phyloP scores from a whole-genome alignment of 2,113 vertebrate species.

The Lepisosteus osseus region DNA sequence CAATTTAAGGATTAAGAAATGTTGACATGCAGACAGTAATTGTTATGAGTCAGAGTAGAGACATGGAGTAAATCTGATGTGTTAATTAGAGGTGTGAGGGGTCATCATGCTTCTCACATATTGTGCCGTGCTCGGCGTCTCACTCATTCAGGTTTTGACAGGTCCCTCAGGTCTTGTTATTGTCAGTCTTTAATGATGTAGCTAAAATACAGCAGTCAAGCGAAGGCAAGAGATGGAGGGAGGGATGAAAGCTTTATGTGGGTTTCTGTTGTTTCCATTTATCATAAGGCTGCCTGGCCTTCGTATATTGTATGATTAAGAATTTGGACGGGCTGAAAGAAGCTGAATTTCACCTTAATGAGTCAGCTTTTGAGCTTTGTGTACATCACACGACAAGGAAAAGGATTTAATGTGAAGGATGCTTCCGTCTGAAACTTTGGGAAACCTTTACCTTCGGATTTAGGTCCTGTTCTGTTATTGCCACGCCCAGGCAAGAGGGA shows the following conservation, averaged over 20 bases:
- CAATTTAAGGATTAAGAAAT: neutral
- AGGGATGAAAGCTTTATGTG: neutral
- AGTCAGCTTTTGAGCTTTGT: no score
- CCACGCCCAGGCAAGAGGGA: no score
- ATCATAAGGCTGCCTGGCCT: no score
- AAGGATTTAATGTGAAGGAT: no score
- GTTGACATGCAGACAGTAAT: neutral
- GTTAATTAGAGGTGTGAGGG: neutral
- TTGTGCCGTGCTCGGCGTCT: neutral
- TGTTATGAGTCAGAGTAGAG: neutral
- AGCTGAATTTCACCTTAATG: no score
- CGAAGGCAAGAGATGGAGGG: neutral
- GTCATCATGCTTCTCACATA: neutral
- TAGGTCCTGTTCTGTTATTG: no score
- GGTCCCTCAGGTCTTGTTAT: slow-evolving; percentile 1
- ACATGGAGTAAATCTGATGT: neutral
- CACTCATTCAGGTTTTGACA: neutral
- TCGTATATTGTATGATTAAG: no score
- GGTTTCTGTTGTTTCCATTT: no score
- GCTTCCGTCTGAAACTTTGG: no score
- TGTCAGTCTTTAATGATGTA: slow-evolving; percentile 1
- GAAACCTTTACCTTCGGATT: no score
- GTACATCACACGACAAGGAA: no score
- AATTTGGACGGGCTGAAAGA: no score
- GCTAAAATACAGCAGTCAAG: neutral